Percentiles rank a stretch among this genome's conserved stretches.
Conservation (phyloP, 1,140 invertebrate species). For the Piezodorus guildinii region DNA sequence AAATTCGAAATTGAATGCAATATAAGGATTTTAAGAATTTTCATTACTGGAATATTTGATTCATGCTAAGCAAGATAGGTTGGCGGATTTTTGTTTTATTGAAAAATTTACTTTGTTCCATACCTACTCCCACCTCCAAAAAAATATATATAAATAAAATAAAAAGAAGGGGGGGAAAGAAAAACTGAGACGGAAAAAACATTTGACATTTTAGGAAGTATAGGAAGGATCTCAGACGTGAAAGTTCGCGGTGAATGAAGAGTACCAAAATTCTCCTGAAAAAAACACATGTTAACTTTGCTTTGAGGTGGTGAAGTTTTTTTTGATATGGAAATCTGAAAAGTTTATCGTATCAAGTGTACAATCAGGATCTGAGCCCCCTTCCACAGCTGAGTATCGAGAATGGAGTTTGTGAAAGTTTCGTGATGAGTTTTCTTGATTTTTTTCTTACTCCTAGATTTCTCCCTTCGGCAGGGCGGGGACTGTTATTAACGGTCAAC, state of each 20-base stretch:
- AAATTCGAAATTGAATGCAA: too few species aligned
- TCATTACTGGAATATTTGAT: too few species aligned
- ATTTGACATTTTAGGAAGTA: not conserved
- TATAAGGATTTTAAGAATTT: too few species aligned
- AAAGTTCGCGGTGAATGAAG: not conserved
- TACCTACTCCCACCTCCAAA: too few species aligned
- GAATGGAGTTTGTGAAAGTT: slow-evolving; percentile 3
- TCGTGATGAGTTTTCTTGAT: slow-evolving; percentile 1
- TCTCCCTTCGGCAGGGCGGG: not conserved
- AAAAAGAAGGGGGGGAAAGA: too few species aligned
- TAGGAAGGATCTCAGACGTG: not conserved
- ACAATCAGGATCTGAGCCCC: not conserved
- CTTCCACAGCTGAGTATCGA: not conserved
- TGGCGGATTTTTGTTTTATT: too few species aligned
- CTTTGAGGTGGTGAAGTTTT: not conserved
- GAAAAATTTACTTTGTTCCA: too few species aligned
- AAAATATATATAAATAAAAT: too few species aligned
- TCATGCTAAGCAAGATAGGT: too few species aligned
- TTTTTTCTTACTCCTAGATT: not conserved
- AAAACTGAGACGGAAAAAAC: too few species aligned
- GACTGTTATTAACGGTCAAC: slow-evolving; percentile 7
- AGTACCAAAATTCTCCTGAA: not conserved
- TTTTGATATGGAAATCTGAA: slow-evolving; percentile 4
- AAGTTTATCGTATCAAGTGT: slow-evolving; percentile 4
- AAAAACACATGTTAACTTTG: slow-evolving; percentile 6